Percentiles rank a stretch among this genome's conserved stretches.
Evolutionary conservation across 2,888 invertebrate genomes (phyloP).

Genomic region (Xanthorhoe spadicearia): DNA sequence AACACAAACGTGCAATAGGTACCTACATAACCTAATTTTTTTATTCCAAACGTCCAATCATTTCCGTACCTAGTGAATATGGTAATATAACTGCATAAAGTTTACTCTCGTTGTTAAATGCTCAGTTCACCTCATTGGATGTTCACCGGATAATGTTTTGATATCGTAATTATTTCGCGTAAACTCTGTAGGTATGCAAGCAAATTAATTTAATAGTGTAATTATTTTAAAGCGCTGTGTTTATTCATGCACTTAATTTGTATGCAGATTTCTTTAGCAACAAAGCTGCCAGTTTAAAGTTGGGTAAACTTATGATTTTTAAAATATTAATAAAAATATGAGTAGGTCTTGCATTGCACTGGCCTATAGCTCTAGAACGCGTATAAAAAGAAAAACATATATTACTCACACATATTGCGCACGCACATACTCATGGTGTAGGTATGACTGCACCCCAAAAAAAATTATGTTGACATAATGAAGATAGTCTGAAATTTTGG

Average conservation of each 20-base stretch:
- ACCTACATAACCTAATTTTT: no score
- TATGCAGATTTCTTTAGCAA: slow-evolving; percentile 21
- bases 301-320: background rate
- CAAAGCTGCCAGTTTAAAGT: slow-evolving; percentile 1
- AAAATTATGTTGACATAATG: no score
- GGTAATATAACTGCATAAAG: background rate
- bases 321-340: background rate
- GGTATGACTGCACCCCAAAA: no score
- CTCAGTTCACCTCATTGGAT: slow-evolving; percentile 22
- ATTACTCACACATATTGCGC: no score
- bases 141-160: slow-evolving; percentile 34
- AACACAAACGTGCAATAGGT: background rate
- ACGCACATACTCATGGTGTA: no score
- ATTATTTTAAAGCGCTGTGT: slow-evolving; percentile 30
- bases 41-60: background rate
- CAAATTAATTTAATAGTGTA: slow-evolving; percentile 35
- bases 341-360: background rate
- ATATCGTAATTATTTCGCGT: slow-evolving; percentile 32
- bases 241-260: slow-evolving; percentile 25
- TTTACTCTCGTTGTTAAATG: slow-evolving; percentile 10
- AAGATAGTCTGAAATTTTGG: no score
- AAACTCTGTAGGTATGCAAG: slow-evolving; percentile 29
- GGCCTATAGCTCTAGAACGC: no score
- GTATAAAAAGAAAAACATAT: no score
- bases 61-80: background rate